These are phyloP conservation scores for Eptatretus atami DNA, from an alignment of 2,797 vertebrate species.

Conservation along the genomic window DNA sequence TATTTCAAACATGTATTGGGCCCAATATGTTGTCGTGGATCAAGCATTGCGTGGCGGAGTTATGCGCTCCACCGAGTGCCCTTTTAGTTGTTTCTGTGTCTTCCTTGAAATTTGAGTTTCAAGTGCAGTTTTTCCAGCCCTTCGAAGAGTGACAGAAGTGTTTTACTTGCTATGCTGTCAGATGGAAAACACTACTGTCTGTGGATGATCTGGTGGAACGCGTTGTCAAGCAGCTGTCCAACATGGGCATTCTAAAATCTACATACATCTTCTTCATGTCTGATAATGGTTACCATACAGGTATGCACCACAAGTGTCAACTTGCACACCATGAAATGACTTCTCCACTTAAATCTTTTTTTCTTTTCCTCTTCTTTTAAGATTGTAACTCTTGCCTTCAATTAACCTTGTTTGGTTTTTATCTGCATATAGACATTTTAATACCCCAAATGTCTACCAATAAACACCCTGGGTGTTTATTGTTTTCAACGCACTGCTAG, in stretches of 20 bases:
- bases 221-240: conserved; percentile 40
- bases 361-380: background rate
- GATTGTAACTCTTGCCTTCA: background rate
- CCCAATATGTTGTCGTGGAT: no score
- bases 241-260: conserved; percentile 38
- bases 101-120: background rate
- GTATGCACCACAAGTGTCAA: conserved; percentile 13
- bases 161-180: conserved; percentile 11
- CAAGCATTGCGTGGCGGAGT: background rate
- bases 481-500: no score
- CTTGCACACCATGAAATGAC: background rate
- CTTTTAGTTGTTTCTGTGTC: background rate
- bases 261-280: conserved; percentile 83
- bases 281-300: conserved; percentile 85
- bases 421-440: no score
- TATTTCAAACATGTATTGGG: no score
- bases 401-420: no score
- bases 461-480: no score
- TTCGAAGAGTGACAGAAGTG: background rate
- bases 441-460: no score
- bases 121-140: background rate
- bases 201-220: conserved; percentile 81
- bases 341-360: background rate
- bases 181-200: conserved; percentile 76
- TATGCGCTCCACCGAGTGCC: background rate